Evolutionary conservation across 2,797 vertebrate species (phyloP).

Genomic region (Phoeniculus purpureus): DNA sequence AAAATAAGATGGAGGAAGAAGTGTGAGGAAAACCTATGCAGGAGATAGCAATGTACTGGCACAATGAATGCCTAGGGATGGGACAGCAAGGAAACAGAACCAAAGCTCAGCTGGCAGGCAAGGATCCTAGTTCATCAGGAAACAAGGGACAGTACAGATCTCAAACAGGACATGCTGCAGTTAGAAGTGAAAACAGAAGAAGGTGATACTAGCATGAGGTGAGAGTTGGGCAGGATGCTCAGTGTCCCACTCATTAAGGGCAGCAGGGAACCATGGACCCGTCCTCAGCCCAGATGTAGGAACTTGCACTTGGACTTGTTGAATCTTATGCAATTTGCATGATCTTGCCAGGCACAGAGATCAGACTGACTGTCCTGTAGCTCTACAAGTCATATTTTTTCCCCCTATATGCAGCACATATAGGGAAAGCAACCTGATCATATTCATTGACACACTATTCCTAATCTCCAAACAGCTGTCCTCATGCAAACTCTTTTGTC

Average conservation of each 20-base stretch:
- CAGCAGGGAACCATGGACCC: no score
- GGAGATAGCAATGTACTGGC: neutral
- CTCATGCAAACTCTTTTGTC: neutral
- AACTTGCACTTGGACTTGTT: no score
- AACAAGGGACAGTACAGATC: rapidly evolving
- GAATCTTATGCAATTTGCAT: no score
- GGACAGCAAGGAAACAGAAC: neutral
- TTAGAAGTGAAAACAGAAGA: no score
- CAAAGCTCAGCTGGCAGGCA: neutral
- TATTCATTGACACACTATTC: rapidly evolving
- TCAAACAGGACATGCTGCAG: neutral
- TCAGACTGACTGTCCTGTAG: no score
- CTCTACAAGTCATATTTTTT: neutral
- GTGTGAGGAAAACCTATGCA: no score
- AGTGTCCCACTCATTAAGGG: no score
- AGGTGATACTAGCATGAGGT: no score
- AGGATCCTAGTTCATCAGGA: neutral
- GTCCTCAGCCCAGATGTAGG: no score
- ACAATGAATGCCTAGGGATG: neutral
- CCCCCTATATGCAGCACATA: neutral
- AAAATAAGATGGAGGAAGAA: neutral
- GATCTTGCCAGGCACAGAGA: no score
- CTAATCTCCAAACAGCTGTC: neutral
- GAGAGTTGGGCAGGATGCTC: no score
- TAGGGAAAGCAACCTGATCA: neutral